Base-by-base conservation (phyloP, 2,888 invertebrate genomes). In the Allophyes oxyacanthae region DNA sequence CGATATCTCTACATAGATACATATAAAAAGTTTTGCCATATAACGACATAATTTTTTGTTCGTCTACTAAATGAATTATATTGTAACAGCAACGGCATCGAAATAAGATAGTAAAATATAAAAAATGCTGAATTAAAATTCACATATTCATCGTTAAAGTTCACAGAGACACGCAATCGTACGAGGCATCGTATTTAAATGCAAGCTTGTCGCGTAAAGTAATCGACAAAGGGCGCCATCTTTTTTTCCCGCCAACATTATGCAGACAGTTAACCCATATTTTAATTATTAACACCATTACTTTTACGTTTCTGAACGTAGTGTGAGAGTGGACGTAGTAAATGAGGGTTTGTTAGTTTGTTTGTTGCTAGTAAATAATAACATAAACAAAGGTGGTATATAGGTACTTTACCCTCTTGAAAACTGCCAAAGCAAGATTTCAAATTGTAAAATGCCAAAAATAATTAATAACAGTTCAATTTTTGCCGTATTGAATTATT, bases 241-340 rank as follows among this genome's bases (percentile, higher is more conserved):
- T 71, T 20, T 71, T 61, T 71, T 78, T 69, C 71, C 72, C 64
- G 64, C 69, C 61, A 64, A 64, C 73, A 75, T 79, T 77, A 78
- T 73, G 72, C 74, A 70, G 79, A 80, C 72, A 79, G 78, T 81
- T 86, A 84, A 85, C 85, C 85, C 75, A 86, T 76, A 86, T 85
- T 84, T 80, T 84, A 85, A 84, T 83, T n/a, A n/a, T n/a, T 80
- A 79, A 60, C 55, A 63, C 64, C 69, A 72, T 74, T 78, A 75
- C 66, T 73, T 74, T 67, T 71, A 57, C 49, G 33, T 59, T 60
- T 43, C 13, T 36, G 42, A 54, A 55, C 44, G 50, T 52, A 56
- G 40, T 41, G 25, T 11, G 36, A 15, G 40, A 42, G 15, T 40
- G 26, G 26, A 20, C 20, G 34, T 30, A 53, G 11, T 40, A 56